Conservation (phyloP, 1,140 invertebrate genomes). For the Drosophila ficusphila region DNA sequence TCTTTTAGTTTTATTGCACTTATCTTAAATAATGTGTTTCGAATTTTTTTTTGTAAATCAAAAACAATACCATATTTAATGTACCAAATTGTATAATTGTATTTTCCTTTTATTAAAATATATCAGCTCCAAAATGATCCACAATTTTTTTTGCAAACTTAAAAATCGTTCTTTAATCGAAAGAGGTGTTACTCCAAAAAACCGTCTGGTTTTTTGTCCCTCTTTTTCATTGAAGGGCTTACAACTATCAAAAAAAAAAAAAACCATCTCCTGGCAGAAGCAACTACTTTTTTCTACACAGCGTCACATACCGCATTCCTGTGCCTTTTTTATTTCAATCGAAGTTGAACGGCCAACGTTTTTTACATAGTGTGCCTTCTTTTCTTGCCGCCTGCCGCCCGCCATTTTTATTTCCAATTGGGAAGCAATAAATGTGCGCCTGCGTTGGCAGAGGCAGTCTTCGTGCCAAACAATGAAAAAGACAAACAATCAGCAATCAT, state of each 20-base stretch:
- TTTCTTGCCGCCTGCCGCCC: conserved; percentile 41
- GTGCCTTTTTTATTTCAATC: conserved; percentile 68
- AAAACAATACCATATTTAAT: no score
- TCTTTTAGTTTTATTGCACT: no score
- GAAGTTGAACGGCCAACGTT: conserved; percentile 30
- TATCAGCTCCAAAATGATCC: no score
- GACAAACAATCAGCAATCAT: conserved; percentile 83
- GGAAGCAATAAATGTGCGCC: conserved; percentile 80
- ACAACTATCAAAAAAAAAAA: background rate
- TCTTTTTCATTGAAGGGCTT: conserved; percentile 14
- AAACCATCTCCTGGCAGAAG: background rate
- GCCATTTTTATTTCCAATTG: conserved; percentile 81
- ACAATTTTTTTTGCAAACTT: no score
- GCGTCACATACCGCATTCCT: conserved; percentile 35
- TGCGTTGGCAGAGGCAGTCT: conserved; percentile 68
- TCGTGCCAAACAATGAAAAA: conserved; percentile 80
- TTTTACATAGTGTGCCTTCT: conserved; percentile 18
- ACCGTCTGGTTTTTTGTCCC: no score
- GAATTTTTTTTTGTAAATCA: no score
- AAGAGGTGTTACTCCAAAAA: no score
- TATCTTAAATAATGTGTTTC: no score
- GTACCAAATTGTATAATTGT: no score
- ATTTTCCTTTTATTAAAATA: no score
- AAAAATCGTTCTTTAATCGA: no score
- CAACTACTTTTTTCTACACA: conserved; percentile 43